Evolutionary conservation across 2,797 vertebrate species (phyloP).

Genomic region (Moxostoma hubbsi): DNA sequence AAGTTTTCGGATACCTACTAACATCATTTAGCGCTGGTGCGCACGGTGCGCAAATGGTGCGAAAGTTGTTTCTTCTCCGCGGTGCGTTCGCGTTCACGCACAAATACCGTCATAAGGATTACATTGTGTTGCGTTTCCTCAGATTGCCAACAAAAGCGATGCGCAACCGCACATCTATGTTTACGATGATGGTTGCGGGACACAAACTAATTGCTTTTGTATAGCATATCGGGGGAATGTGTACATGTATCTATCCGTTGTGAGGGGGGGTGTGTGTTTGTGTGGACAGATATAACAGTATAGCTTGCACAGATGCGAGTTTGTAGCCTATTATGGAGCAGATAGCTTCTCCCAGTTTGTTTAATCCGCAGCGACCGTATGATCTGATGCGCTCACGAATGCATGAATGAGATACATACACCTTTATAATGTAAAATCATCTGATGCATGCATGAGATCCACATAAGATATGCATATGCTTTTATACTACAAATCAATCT

Average conservation of each 20-base stretch:
- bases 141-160: slow-evolving; percentile 52
- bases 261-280: slow-evolving; percentile 30
- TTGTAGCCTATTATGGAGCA: slow-evolving; percentile 25
- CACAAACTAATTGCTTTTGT: slow-evolving; percentile 79
- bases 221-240: slow-evolving; percentile 69
- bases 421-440: no score
- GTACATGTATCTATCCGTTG: slow-evolving; percentile 69
- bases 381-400: slow-evolving; percentile 53
- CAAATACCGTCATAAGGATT: slow-evolving; percentile 44
- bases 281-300: slow-evolving; percentile 59
- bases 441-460: no score
- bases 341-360: slow-evolving; percentile 51
- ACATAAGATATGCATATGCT: no score
- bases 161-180: slow-evolving; percentile 66
- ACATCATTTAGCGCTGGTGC: slow-evolving; percentile 84
- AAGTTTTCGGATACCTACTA: slow-evolving; percentile 88
- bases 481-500: no score
- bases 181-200: slow-evolving; percentile 62
- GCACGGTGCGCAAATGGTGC: slow-evolving; percentile 75
- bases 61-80: slow-evolving; percentile 55
- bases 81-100: slow-evolving; percentile 2
- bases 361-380: slow-evolving; percentile 67
- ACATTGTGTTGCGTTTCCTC: slow-evolving; percentile 63
- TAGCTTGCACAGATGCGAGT: slow-evolving; percentile 38
- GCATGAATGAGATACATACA: slow-evolving; percentile 36